These are phyloP conservation scores for Pampus argenteus DNA, from an alignment of 2,797 vertebrate genomes.

Conservation along the genomic window DNA sequence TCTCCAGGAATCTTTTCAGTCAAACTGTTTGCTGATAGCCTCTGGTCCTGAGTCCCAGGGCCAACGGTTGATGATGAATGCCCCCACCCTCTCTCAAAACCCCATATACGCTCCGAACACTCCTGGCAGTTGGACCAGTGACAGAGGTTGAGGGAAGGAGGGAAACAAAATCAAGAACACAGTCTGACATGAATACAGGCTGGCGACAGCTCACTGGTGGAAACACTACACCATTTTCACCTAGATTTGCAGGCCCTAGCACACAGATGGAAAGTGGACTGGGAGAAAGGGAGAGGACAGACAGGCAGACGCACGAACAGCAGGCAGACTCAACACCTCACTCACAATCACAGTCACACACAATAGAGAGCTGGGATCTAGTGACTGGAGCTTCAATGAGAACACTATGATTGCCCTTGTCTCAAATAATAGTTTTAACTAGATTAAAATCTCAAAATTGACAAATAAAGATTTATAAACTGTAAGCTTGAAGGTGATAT, in stretches of 20 bases:
- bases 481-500: constrained; percentile 57
- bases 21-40: constrained; percentile 52
- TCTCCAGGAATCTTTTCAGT: constrained; percentile 75
- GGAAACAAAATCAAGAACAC: constrained; percentile 65
- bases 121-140: constrained; percentile 66
- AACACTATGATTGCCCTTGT: constrained; percentile 41
- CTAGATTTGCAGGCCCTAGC: constrained; percentile 79
- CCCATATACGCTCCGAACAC: constrained; percentile 54
- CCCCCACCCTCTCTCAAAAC: constrained; percentile 29
- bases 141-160: constrained; percentile 59
- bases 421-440: constrained; percentile 31
- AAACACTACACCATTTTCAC: constrained; percentile 85
- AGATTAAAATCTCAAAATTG: background rate
- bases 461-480: constrained; percentile 50
- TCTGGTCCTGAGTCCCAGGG: constrained; percentile 63
- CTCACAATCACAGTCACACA: constrained; percentile 73
- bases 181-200: constrained; percentile 76
- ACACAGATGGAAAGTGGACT: constrained; percentile 77
- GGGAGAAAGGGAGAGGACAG: constrained; percentile 69
- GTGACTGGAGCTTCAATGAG: constrained; percentile 52
- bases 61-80: constrained; percentile 66
- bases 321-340: constrained; percentile 75
- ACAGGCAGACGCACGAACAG: constrained; percentile 73
- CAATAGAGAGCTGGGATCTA: constrained; percentile 56
- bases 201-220: constrained; percentile 82